Percentiles rank a stretch among this genome's conserved stretches.
Conservation (phyloP, 1,140 invertebrate species). For the Trichonephila inaurata region DNA sequence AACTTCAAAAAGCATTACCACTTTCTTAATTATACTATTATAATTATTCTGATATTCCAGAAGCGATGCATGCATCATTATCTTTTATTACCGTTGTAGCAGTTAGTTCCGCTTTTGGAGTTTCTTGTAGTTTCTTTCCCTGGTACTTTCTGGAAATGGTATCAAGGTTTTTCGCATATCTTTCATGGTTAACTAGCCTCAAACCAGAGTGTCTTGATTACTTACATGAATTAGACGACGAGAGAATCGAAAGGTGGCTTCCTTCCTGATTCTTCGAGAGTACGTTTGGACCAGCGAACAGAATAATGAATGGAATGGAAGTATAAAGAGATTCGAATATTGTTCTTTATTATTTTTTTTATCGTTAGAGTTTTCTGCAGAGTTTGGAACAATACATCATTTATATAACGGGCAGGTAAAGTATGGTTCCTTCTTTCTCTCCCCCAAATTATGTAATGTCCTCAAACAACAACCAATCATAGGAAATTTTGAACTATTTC, state of each 20-base stretch:
- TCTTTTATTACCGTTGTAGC: conserved; percentile 46
- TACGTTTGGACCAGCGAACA: background rate
- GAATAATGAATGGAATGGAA: background rate
- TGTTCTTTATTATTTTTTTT: background rate
- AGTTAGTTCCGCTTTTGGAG: conserved; percentile 10
- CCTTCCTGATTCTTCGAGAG: background rate
- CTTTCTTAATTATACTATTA: background rate
- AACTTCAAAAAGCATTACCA: background rate
- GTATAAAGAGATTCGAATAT: background rate
- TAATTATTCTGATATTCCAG: background rate
- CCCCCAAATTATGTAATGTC: no score
- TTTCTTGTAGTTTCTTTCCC: background rate
- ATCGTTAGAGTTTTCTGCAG: background rate
- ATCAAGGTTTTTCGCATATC: background rate
- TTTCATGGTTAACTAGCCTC: conserved; percentile 13
- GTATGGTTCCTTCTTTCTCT: no score
- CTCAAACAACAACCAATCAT: no score
- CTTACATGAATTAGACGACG: background rate
- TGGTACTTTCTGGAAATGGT: background rate
- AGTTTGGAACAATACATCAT: background rate
- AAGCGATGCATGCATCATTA: background rate
- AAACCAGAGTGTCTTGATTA: background rate
- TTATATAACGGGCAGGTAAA: background rate
- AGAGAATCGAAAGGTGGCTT: background rate
- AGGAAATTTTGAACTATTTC: no score